Evolutionary conservation across 2,888 invertebrate genomes (phyloP), one percentile per base, ranked within the genome.

Genomic region (Drosophila colorata): DNA sequence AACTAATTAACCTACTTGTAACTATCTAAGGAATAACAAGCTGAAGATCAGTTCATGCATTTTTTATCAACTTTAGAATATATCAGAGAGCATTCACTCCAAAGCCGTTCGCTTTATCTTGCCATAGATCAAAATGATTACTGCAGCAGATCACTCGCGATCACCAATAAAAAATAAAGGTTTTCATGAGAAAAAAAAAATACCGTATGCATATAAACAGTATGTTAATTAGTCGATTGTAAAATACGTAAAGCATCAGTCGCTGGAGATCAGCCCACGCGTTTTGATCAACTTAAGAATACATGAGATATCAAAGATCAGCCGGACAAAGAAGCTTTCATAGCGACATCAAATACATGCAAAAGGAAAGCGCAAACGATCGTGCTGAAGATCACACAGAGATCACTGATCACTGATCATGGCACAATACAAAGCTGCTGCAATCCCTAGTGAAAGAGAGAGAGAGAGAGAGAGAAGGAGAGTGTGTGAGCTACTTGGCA

Each of bases 291-390:
- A 8, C 31, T 33, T 13, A 9, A 43, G 43, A 44, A 55, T 43
- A 43, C 13, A 43, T 11, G 9, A 11, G 23, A 43, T 35, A 44
- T 44, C 46, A 46, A 67, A 71, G 71, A 72, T 67, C 68, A 49
- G 41, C 18, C 18, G 7, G 18, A 25, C 11, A 18, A 37, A 25
- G 6, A 20, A 11, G 11, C 18, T 41, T 13, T 4, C 2, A 37
- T 8, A 51, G 14, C 37, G 11, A 31, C 40, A 51, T 28, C 2
- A 28, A 28, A 28, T 9, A 8, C 28, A 28, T 28, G 28, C 33
- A 49, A 74, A 28, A 33, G 46, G 74, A 74, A 66, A 70, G 66
- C 70, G 66, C 60, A 66, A 53, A 33, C 75, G 51, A 74, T 75
- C 74, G 75, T 74, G 74, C 74, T 13, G 28, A 47, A 61, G 74